Conservation (phyloP, 2,888 invertebrate species). For the Arrhopalites spinosus region DNA sequence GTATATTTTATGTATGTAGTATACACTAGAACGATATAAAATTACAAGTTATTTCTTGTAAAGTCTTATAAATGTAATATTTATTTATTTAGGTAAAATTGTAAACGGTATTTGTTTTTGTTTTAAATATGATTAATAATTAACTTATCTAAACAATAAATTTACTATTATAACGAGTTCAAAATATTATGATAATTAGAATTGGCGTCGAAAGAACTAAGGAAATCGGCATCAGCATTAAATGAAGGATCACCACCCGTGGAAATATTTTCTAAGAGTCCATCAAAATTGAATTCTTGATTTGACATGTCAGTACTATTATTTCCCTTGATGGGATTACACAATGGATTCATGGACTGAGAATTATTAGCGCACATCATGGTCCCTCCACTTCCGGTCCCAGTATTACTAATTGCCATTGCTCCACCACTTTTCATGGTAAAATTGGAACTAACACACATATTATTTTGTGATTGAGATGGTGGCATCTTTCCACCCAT, state of each 20-base stretch:
- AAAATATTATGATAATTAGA: slow-evolving; percentile 45
- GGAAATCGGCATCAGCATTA: slow-evolving; percentile 40
- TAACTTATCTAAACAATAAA: not conserved
- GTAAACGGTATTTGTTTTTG: not conserved
- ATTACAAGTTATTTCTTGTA: not conserved
- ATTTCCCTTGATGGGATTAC: slow-evolving; percentile 24
- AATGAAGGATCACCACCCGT: slow-evolving; percentile 37
- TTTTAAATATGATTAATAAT: not conserved
- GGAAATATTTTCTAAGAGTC: slow-evolving; percentile 41
- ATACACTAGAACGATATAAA: too few species aligned
- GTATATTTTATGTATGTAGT: too few species aligned
- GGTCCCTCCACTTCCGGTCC: slow-evolving; percentile 32
- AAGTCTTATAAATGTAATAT: slow-evolving; percentile 1
- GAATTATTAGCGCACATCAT: slow-evolving; percentile 32
- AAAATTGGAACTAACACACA: slow-evolving; percentile 34
- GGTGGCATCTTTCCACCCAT: slow-evolving; percentile 21
- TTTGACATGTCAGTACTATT: slow-evolving; percentile 30
- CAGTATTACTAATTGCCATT: slow-evolving; percentile 29
- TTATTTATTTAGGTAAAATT: not conserved
- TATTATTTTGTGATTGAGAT: slow-evolving; percentile 11
- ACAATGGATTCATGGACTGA: slow-evolving; percentile 31
- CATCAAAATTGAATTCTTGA: slow-evolving; percentile 45
- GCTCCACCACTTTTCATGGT: slow-evolving; percentile 34
- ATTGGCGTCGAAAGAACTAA: slow-evolving; percentile 44
- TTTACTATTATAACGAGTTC: slow-evolving; percentile 45